These are phyloP conservation scores for Heloderma charlesbogerti DNA, from an alignment of 2,113 vertebrate species.

Conservation along the genomic window DNA sequence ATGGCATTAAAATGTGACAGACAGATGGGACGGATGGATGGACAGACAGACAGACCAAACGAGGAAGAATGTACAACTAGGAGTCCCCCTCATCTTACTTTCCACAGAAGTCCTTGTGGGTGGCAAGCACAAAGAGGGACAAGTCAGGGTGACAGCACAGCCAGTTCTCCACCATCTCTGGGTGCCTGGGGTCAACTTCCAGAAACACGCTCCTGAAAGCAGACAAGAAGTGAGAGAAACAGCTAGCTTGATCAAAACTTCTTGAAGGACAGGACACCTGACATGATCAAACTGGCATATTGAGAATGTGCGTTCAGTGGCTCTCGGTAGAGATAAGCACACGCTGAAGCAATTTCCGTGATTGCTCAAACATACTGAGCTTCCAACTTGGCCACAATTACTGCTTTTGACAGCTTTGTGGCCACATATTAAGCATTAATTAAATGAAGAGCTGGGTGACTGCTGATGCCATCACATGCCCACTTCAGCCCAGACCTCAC, in stretches of 20 bases:
- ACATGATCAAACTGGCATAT: neutral
- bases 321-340: neutral
- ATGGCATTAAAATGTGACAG: neutral
- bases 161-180: slow-evolving; percentile 83
- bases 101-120: slow-evolving; percentile 84
- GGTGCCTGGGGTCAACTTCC: slow-evolving; percentile 93
- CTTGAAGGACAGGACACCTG: neutral
- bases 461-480: neutral
- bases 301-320: neutral
- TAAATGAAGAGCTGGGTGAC: neutral
- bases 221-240: neutral
- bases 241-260: neutral
- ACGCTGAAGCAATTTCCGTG: neutral
- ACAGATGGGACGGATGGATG: too few relatives aligned
- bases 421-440: neutral
- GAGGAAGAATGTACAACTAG: neutral
- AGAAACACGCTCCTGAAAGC: slow-evolving; percentile 87
- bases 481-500: neutral
- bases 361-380: neutral
- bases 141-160: slow-evolving; percentile 73
- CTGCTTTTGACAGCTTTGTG: neutral
- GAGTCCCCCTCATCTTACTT: slow-evolving; percentile 76
- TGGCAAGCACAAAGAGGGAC: slow-evolving; percentile 74
- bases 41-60: neutral
- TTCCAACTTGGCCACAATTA: neutral